Evolutionary conservation across 2,113 vertebrate genomes (phyloP), one percentile per base, ranked within the genome.

Genomic region (Phylloscopus trochilus): DNA sequence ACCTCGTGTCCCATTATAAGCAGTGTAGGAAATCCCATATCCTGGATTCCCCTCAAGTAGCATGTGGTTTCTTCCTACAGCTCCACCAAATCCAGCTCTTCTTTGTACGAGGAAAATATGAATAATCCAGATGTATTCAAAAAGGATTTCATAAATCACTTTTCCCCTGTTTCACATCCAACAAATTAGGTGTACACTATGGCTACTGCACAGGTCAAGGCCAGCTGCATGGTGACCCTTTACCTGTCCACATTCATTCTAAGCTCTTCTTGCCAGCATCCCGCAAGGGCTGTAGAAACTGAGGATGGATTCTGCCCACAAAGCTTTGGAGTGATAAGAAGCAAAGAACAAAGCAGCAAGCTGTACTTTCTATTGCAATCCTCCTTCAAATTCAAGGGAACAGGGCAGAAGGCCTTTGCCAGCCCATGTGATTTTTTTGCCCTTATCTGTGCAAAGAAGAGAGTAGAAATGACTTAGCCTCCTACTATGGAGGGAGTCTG

Each of bases 121-220:
- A 19, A 69, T 43, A 56, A 72, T 26, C 27, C 53, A 75, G 6
- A 9, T 46, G 14, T 72, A 27, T 10, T 35, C 63, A 60, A 83
- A 63, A 63, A 76, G 28, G 9, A 39, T 52, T 72, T 68, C 31
- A 30, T 10, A 67, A 75, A 4, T 52, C 47, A 56, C 28, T 66
- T 74, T 80, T 41, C 14, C 20, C 20, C 17, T 22, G 4, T 10
- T 49, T 41, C 13, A 21, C 0, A 0, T 26, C 15, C 27, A 88
- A 46, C 14, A 79, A 41, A 70, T 49, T 12, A 78, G 22, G 9
- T 49, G 9, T 53, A 23, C n/a, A 41, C 6, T 6, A 15, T 0
- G 2, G 46, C 37, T 70, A 30, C 7, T 1, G 1, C 21, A 39
- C 23, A 33, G n/a, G 46, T 53, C 15, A 68, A 41, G 21, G 67